Evolutionary conservation across 2,797 vertebrate genomes (phyloP).

Genomic region (Manis javanica): DNA sequence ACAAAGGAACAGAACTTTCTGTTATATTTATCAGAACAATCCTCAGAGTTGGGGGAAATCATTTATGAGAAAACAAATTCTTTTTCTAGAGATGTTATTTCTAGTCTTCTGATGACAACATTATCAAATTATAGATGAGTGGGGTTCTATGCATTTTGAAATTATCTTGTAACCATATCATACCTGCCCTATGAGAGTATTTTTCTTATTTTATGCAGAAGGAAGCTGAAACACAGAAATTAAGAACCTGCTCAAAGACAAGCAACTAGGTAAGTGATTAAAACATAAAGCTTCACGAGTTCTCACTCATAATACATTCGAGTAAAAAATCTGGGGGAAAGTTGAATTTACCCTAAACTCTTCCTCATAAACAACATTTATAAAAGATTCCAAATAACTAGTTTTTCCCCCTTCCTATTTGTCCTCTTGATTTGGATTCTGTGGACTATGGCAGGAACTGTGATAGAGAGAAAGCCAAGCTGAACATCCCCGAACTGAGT

Average conservation of each 20-base stretch:
- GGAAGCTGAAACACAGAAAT: background rate
- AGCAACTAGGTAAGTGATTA: background rate
- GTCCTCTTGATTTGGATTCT: background rate
- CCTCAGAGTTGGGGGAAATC: background rate
- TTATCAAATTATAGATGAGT: background rate
- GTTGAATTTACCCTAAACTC: background rate
- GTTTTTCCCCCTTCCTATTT: background rate
- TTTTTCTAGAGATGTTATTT: background rate
- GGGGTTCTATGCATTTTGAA: background rate
- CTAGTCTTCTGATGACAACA: background rate
- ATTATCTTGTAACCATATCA: background rate
- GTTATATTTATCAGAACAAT: background rate
- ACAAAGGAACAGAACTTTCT: background rate
- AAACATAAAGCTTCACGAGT: background rate
- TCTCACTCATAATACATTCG: background rate
- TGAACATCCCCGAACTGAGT: background rate
- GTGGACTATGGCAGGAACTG: background rate
- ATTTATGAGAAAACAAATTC: background rate
- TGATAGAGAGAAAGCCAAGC: background rate
- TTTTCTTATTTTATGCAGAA: constrained; percentile 17
- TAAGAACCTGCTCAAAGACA: background rate
- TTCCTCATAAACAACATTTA: background rate
- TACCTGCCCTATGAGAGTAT: background rate
- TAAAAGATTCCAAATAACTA: background rate
- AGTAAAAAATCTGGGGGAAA: background rate